Evolutionary conservation across 2,888 invertebrate genomes (phyloP).

Genomic region (Philonicus albiceps): DNA sequence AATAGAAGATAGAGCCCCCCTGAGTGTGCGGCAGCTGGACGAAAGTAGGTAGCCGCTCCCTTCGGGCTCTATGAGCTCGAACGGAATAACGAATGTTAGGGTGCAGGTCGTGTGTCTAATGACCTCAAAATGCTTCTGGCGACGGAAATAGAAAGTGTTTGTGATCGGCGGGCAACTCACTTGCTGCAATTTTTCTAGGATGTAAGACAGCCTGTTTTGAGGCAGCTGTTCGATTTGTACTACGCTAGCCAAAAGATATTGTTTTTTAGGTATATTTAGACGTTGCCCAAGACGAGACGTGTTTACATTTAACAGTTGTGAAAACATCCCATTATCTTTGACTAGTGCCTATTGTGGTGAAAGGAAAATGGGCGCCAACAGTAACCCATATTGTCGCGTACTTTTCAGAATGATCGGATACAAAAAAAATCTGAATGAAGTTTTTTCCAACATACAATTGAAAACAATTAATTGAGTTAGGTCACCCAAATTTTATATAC

Average conservation of each 20-base stretch:
- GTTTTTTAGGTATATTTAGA: slow-evolving; percentile 17
- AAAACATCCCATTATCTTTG: neutral
- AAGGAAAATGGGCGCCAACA: neutral
- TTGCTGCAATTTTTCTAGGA: neutral
- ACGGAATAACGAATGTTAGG: neutral
- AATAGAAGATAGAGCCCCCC: neutral
- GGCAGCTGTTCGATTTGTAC: neutral
- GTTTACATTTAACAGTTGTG: slow-evolving; percentile 30
- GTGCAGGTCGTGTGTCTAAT: slow-evolving; percentile 19
- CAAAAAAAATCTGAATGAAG: neutral
- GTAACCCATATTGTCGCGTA: neutral
- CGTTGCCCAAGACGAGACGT: neutral
- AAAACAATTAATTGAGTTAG: neutral
- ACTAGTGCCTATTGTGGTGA: neutral
- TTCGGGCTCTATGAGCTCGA: neutral
- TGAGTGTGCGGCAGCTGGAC: neutral
- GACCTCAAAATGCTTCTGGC: slow-evolving; percentile 22
- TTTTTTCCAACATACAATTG: neutral
- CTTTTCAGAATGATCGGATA: neutral
- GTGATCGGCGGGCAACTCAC: neutral
- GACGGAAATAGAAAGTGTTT: slow-evolving; percentile 29
- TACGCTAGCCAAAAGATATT: neutral
- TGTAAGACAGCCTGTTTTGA: neutral
- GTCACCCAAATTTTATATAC: too few relatives aligned
- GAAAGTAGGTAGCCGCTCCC: neutral